Conservation (phyloP, 2,797 vertebrate genomes). For the Periparus ater region DNA sequence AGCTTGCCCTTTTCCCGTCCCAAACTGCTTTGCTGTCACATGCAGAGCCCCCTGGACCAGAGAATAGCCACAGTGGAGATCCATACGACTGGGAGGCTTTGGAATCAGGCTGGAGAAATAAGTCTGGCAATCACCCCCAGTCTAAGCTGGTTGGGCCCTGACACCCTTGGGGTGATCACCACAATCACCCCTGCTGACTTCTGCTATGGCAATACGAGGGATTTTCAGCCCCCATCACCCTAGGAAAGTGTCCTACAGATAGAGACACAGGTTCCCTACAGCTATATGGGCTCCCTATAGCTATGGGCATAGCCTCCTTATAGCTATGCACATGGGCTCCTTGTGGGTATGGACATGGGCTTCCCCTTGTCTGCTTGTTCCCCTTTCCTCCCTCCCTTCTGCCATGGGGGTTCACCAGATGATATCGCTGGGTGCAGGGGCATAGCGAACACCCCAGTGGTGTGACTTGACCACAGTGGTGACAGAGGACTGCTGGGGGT, state of each 20-base stretch:
- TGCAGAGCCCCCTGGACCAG: background rate
- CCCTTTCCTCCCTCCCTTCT: background rate
- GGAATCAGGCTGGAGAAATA: background rate
- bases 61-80: background rate
- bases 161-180: background rate
- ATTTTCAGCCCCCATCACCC: background rate
- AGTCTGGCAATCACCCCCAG: background rate
- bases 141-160: background rate
- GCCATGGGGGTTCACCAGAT: constrained; percentile 83
- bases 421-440: constrained; percentile 92
- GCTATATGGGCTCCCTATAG: background rate
- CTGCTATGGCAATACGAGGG: background rate
- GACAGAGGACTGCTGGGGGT: constrained; percentile 92
- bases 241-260: background rate
- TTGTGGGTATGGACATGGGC: background rate
- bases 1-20: background rate
- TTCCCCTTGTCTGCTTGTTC: background rate
- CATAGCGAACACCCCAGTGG: constrained; percentile 85
- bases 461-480: constrained; percentile 89
- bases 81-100: background rate
- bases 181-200: background rate
- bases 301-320: background rate
- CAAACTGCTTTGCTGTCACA: background rate
- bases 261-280: background rate
- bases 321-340: background rate